These are phyloP conservation scores for Pogonophryne albipinna DNA, from an alignment of 2,797 vertebrate species.

Conservation along the genomic window DNA sequence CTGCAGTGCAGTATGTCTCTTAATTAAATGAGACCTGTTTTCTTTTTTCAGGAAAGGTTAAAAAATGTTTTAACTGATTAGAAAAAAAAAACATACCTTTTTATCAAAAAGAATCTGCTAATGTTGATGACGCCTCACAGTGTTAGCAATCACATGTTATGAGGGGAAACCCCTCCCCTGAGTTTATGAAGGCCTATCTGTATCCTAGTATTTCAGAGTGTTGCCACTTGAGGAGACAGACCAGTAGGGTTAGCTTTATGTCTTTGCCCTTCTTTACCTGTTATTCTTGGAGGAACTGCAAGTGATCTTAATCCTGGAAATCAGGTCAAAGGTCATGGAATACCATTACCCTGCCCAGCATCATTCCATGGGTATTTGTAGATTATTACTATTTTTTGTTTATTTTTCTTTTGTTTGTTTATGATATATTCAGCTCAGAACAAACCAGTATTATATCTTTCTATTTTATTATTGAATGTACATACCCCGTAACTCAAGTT, in stretches of 20 bases:
- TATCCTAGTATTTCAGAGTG: background rate
- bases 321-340: constrained; percentile 5
- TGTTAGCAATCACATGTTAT: background rate
- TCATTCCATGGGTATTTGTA: background rate
- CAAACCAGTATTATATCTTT: background rate
- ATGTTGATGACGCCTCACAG: background rate
- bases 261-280: background rate
- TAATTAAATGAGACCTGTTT: background rate
- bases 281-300: background rate
- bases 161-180: background rate
- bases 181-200: no score
- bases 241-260: background rate
- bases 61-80: background rate
- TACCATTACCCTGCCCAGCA: background rate
- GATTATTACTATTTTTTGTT: no score
- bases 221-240: no score
- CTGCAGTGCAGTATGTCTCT: no score
- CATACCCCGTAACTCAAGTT: no score
- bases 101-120: background rate
- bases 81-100: background rate
- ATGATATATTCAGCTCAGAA: background rate
- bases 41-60: background rate
- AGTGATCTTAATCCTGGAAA: background rate
- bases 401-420: background rate
- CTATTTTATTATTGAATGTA: no score